A percentile compares a stretch with the other conserved stretches of the same genome.
These are phyloP conservation scores for Florisuga fusca DNA, from an alignment of 2,797 vertebrate species.

Conservation along the genomic window DNA sequence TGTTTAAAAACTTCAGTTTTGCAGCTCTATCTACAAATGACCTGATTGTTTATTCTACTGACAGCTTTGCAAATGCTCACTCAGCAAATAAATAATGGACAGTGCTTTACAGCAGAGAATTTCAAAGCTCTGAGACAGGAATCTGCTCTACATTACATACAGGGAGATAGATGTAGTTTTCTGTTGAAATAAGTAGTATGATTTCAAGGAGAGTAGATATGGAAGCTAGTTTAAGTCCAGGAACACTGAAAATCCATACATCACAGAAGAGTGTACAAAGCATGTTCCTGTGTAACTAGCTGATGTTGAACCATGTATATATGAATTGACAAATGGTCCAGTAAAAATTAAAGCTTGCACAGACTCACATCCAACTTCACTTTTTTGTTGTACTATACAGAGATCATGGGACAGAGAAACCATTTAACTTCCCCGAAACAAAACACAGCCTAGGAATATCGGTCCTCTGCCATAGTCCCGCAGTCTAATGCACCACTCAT, in stretches of 20 bases:
- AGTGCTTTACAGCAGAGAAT: not conserved
- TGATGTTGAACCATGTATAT: not conserved
- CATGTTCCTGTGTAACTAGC: not conserved
- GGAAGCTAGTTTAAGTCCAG: not conserved
- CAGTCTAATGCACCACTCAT: not conserved
- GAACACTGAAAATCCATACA: not conserved
- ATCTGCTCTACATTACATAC: not conserved
- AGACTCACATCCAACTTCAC: not conserved
- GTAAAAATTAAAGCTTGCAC: not conserved
- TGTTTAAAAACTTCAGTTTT: not conserved
- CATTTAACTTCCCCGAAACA: not conserved
- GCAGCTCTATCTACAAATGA: not conserved
- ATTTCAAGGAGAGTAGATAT: not conserved
- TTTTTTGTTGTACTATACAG: not conserved
- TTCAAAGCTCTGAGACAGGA: not conserved
- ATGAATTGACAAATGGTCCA: not conserved
- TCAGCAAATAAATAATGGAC: not conserved
- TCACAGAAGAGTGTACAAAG: not conserved
- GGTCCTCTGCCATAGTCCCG: not conserved
- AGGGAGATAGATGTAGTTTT: not conserved
- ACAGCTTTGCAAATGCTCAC: not conserved
- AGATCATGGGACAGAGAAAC: not conserved
- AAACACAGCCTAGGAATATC: not conserved
- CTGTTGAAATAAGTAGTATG: not conserved
- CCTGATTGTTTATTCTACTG: not conserved